Base-by-base conservation (phyloP, 2,888 invertebrate genomes). In the Protodeltote pygarga region DNA sequence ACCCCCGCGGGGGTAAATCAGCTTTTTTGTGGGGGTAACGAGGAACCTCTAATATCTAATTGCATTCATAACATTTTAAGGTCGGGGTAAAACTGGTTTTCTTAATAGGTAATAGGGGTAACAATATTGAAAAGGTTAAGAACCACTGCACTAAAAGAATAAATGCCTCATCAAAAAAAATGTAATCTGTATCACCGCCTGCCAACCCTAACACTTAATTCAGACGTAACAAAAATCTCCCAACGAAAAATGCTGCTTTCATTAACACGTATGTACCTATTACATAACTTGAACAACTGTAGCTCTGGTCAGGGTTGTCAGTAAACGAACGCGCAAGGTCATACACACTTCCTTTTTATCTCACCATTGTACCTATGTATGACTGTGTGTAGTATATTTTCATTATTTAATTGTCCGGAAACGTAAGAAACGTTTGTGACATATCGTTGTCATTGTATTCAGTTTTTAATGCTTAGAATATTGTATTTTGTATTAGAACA, bases 311-410 rank as follows among this genome's bases (percentile, higher is more conserved):
- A 63, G 47, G 63, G 66, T 52, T 65, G 52, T 55, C 41, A 65
- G 32, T 27, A 23, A 50, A 55, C 41, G 32, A 50, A 21, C 34
- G 21, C 15, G 33, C 54, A 59, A 65, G 66, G 65, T 37, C 49
- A 20, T 28, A 37, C 27, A 28, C 27, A 38, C 52, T 65, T 66
- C 65, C 65, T 65, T 38, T 65, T 63, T 52, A 63, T 52, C 48
- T 52, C 35, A 50, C 28, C 5, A 31, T 47, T 51, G 50, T n/a
- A n/a, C n/a, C n/a, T n/a, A n/a, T 58, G n/a, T 23, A 35, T n/a
- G n/a, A n/a, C n/a, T n/a, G 32, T 37, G 6, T 24, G 16, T 44
- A 42, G 31, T 42, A 31, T 48, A 32, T 38, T 60, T 32, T 37
- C 24, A 34, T 40, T 52, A 14, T 50, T 31, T 1, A 45, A 42